Evolutionary conservation across 2,113 vertebrate species (phyloP), one percentile per base, ranked within the genome.

Genomic region (Romanogobio albipinnatus): DNA sequence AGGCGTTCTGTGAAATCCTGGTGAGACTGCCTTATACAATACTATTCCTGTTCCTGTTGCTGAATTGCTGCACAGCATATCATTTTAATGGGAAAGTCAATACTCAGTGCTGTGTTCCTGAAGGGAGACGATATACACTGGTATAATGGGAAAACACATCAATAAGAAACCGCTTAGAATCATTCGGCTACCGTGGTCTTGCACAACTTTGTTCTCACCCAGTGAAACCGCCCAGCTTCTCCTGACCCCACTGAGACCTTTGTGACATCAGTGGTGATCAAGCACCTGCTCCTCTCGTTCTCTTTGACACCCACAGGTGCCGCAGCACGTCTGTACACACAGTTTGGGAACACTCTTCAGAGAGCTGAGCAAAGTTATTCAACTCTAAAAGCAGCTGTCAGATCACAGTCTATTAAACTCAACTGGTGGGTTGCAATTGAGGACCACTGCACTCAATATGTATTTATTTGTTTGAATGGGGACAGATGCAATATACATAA

Each of bases 231-330:
- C 51, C 47, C 49, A 64, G 43, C 19, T 81, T 58, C 61, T 58
- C 33, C 76, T 84, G 82, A 66, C 77, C 53, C 19, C 59, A 17
- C 62, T 36, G 64, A 61, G 49, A 43, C 77, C 80, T 73, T 84
- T 76, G 14, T 11, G 51, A 36, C 64, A 76, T 14, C 5, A 64
- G 45, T 13, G 47, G 47, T 76, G 56, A 24, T 39, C 24, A 76
- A 36, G 1, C 75, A 64, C 22, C 61, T 47, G 45, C 39, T 36
- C 9, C 13, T 39, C 45, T 77, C 36, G 15, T 26, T 11, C 53
- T 19, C n/a, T 83, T 61, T 49, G 11, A 58, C 86, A 61, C 82
- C 71, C 49, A 73, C 79, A 62, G 83, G 56, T 47, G 59, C 58
- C 71, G 33, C 71, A 71, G 77, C 19, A 82, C 10, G 10, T 85